A percentile compares a stretch with the other conserved stretches of the same genome.
These are phyloP conservation scores for Drosophila helvetica DNA, from an alignment of 2,888 invertebrate species.

Conservation along the genomic window DNA sequence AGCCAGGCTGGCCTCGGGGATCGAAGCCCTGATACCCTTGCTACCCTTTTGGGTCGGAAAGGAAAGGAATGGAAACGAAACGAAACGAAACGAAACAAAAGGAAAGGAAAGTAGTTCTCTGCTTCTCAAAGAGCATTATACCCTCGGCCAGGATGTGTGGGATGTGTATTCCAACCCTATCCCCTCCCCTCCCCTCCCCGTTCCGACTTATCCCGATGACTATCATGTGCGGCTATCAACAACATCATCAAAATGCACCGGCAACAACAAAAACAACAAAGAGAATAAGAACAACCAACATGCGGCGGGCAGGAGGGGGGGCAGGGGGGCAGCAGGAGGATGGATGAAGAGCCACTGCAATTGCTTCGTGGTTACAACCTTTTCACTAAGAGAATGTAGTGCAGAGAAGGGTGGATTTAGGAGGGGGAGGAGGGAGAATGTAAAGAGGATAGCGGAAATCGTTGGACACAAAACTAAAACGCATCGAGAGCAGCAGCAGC, in stretches of 20 bases:
- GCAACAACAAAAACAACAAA: slow-evolving; percentile 35
- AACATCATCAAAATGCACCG: slow-evolving; percentile 74
- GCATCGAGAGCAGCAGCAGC: slow-evolving; percentile 45
- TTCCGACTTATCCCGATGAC: slow-evolving; percentile 52
- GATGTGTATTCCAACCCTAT: too few relatives aligned
- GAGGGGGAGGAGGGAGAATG: slow-evolving; percentile 4
- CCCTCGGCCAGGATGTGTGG: slow-evolving; percentile 22
- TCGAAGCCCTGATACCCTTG: neutral
- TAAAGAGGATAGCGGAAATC: slow-evolving; percentile 29
- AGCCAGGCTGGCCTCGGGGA: neutral
- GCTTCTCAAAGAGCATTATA: neutral
- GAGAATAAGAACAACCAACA: slow-evolving; percentile 11
- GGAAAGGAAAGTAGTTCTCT: too few relatives aligned
- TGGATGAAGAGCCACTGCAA: slow-evolving; percentile 59
- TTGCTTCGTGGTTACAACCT: slow-evolving; percentile 71
- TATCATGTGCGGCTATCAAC: slow-evolving; percentile 76
- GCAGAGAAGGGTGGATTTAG: neutral
- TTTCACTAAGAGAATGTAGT: slow-evolving; percentile 32
- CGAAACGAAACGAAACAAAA: too few relatives aligned
- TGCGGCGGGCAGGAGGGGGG: too few relatives aligned
- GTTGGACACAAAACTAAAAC: slow-evolving; percentile 57
- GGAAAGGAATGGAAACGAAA: too few relatives aligned
- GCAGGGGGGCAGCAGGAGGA: slow-evolving; percentile 26
- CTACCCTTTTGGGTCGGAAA: too few relatives aligned
- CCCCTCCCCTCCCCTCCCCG: neutral